Evolutionary conservation across 92 coral and sea anemone genomes (phyloP), one percentile per base, ranked within the genome.

Genomic region (Chrysogorgia sp.): DNA sequence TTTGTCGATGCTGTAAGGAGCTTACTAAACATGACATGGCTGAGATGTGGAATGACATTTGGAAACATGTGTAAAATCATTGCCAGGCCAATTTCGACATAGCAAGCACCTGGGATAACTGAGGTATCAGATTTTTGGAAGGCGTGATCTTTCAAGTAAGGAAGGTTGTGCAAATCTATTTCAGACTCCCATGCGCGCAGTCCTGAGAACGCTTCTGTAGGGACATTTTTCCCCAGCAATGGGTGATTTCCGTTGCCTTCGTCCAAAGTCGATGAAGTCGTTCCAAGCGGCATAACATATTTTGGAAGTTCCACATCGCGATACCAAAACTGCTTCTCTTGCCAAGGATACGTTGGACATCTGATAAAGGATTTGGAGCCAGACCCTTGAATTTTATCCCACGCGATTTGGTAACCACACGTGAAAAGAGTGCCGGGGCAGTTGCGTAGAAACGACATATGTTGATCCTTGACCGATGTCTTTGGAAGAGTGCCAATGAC

Each of bases 101-200:
- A 88, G n/a, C 65, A 79, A 33, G 91, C 71, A 25, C 79, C 88
- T 28, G 91, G 91, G 14, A 88, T 37, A 20, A 88, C 79, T 19
- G 91, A 72, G 31, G 80, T 80, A 12, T 79, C 53, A 41, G 74
- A 76, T 56, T 88, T 79, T 40, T 19, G 50, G 3, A 88, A 61
- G 33, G 81, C 76, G 58, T 80, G 91, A 45, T 88, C 91, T 35
- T 56, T 80, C 55, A 88, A 31, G 34, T 41, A 79, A 14, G 91
- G 88, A 56, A 80, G 70, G 2, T 70, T 84, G 63, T 79, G 52
- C 49, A 84, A 81, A 55, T 84, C 88, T 28, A 88, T 75, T 37
- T 88, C 91, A 2, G 78, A 74, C 26, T 84, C 88, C 91, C 91
- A 88, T 24, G 85, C 85, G 28, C 63, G 83, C 15, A 88, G 52